phyloP scores from a whole-genome alignment of 2,797 vertebrate species.

The Otolemur crassicaudatus region DNA sequence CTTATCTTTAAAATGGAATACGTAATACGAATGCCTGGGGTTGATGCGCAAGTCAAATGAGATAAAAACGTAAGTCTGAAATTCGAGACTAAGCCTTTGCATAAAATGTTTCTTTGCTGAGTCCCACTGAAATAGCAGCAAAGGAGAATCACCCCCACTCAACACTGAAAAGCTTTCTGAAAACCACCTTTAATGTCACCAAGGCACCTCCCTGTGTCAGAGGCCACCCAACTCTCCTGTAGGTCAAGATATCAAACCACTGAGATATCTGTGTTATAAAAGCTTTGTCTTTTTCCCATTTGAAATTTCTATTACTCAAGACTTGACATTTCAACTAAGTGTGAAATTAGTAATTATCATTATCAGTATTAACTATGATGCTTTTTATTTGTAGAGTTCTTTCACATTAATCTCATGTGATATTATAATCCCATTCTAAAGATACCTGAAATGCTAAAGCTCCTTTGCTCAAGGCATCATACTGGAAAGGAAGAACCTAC shows the following conservation, averaged over 20 bases:
- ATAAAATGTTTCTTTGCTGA: conserved; percentile 37
- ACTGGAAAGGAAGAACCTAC: background rate
- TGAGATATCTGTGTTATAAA: background rate
- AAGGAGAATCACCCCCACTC: background rate
- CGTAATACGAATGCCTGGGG: background rate
- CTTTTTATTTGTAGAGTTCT: conserved; percentile 13
- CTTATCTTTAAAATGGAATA: conserved; percentile 36
- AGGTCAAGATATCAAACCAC: background rate
- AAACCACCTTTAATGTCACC: background rate
- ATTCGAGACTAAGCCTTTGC: background rate
- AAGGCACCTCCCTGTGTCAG: background rate
- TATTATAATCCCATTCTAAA: background rate
- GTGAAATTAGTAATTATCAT: conserved; percentile 37
- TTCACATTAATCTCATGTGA: background rate
- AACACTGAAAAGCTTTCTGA: background rate
- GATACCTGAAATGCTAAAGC: background rate
- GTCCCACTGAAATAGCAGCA: background rate
- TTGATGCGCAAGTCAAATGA: background rate
- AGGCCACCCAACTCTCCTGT: background rate
- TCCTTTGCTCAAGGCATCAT: background rate
- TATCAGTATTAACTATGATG: background rate
- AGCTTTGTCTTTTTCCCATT: background rate
- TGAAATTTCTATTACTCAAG: conserved; percentile 11
- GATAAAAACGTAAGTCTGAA: background rate
- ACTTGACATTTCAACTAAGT: conserved; percentile 1